These are phyloP conservation scores for Lasioglossum leucozonium DNA, from an alignment of 2,888 invertebrate genomes.

Conservation along the genomic window DNA sequence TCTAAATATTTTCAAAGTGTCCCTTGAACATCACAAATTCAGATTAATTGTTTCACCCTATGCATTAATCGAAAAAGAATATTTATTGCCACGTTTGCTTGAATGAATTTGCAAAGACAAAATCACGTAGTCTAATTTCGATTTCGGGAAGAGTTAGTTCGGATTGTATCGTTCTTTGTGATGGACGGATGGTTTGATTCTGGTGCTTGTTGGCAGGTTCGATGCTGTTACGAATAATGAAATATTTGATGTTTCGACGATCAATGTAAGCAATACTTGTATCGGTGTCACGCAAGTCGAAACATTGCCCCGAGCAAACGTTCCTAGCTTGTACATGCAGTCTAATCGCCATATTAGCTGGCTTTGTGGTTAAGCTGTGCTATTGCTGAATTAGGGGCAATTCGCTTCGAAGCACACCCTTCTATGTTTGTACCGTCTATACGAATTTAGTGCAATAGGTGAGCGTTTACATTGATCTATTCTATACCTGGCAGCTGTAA, in stretches of 20 bases:
- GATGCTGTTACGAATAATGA: background rate
- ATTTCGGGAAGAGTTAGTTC: background rate
- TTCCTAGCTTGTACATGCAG: slow-evolving; percentile 73
- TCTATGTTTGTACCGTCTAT: slow-evolving; percentile 72
- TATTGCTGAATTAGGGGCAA: slow-evolving; percentile 80
- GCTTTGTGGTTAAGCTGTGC: slow-evolving; percentile 79
- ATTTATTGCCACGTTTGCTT: background rate
- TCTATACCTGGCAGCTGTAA: background rate
- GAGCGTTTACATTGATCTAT: slow-evolving; percentile 17
- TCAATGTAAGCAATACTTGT: slow-evolving; percentile 72
- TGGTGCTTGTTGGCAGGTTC: background rate
- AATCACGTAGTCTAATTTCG: background rate
- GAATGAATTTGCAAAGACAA: background rate
- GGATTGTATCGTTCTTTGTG: background rate
- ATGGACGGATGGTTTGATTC: background rate
- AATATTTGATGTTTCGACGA: slow-evolving; percentile 42
- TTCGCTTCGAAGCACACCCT: slow-evolving; percentile 76
- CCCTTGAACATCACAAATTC: background rate
- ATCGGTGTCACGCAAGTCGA: slow-evolving; percentile 74
- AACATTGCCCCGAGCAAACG: slow-evolving; percentile 74
- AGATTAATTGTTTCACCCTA: background rate
- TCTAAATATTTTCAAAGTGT: background rate
- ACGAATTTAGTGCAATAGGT: slow-evolving; percentile 53
- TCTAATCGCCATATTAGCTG: slow-evolving; percentile 81
- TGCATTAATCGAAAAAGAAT: background rate